Base-by-base conservation (phyloP, 2,888 invertebrate species). In the Drosophila mimetica region DNA sequence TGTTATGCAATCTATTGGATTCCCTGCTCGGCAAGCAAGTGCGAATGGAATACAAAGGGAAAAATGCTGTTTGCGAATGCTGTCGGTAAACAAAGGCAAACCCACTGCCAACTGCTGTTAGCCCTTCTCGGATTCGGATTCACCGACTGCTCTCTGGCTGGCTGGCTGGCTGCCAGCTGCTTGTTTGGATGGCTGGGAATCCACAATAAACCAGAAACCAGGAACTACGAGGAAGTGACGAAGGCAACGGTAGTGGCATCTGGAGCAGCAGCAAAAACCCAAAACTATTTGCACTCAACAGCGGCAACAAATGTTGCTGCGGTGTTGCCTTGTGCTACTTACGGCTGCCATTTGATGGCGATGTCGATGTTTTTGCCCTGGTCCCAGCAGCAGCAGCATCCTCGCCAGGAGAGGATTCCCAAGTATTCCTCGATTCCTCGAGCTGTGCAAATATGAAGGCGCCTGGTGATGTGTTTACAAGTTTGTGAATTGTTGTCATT, bases 401-500 rank as follows among this genome's bases (percentile, higher is more conserved):
- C 32, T 34, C 16, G 37, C 42, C 50, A 37, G 39, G 18, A 42
- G 28, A 20, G 30, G 11, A 41, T 39, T 42, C 28, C 46, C 34
- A 36, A 57, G 55, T 69, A 39, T 39, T 52, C 22, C 39, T 34
- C 30, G 39, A 37, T 13, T 6, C 34, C n/a, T n/a, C 25, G 37
- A 37, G 37, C 36, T 47, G 44, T 25, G 75, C 76, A 80, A 80
- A 80, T 80, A 84, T 69, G 64, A 53, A 65, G 66, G 70, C 82
- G 73, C 75, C 72, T 69, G 70, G 72, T 70, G 77, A 77, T 72
- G 72, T 86, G 88, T 82, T 82, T 82, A 88, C 89, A 88, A 75
- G 67, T 86, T 70, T 84, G 87, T 66, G 87, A 86, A 88, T 80
- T 75, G 88, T 79, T 86, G 85, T 86, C 88, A 81, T 76, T 75